Conservation (phyloP, 2,888 invertebrate species). For the Erpobdella octoculata region DNA sequence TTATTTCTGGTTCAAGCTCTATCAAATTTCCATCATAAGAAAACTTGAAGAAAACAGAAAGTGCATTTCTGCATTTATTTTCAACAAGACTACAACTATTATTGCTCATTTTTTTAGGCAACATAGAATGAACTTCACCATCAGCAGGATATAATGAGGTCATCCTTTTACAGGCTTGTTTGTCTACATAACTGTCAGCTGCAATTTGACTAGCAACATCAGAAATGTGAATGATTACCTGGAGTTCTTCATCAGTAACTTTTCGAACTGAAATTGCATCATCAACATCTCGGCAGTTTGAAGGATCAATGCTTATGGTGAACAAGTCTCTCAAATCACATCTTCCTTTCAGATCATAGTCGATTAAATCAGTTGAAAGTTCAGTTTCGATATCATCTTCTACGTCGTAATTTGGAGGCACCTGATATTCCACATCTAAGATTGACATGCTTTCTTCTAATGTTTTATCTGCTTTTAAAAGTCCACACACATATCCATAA, state of each 20-base stretch:
- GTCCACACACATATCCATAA: constrained; percentile 44
- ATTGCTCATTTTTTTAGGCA: constrained; percentile 74
- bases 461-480: constrained; percentile 39
- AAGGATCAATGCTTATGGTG: constrained; percentile 86
- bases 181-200: constrained; percentile 61
- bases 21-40: background rate
- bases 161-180: constrained; percentile 68
- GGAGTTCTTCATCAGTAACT: constrained; percentile 59
- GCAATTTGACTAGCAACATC: constrained; percentile 77
- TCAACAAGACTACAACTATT: constrained; percentile 54
- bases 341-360: too few species aligned
- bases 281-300: constrained; percentile 81
- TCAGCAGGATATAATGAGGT: constrained; percentile 55
- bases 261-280: constrained; percentile 78
- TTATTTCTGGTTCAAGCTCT: background rate
- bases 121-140: constrained; percentile 71
- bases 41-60: constrained; percentile 18
- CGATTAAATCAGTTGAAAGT: constrained; percentile 44
- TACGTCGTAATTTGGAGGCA: constrained; percentile 37
- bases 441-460: constrained; percentile 39
- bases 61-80: constrained; percentile 44
- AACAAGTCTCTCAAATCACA: constrained; percentile 55
- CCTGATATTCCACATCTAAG: constrained; percentile 42
- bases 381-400: constrained; percentile 41
- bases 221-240: constrained; percentile 79